Conservation (phyloP, 2,888 invertebrate species). For the Frankliniella fusca region DNA sequence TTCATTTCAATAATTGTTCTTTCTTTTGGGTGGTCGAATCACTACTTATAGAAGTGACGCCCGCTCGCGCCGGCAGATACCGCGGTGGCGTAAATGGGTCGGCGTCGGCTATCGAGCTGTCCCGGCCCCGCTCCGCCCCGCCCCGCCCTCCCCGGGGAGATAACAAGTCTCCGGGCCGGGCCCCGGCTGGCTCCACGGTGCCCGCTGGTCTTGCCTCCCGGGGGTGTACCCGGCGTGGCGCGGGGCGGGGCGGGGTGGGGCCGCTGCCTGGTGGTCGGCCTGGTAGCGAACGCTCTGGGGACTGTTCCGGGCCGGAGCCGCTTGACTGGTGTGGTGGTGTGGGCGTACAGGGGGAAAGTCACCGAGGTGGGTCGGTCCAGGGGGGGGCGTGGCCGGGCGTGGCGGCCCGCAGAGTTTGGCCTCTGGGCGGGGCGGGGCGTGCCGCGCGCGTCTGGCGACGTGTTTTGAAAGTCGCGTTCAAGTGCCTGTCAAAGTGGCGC, state of each 20-base stretch:
- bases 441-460: background rate
- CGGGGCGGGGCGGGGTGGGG: background rate
- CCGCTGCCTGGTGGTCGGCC: background rate
- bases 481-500: background rate
- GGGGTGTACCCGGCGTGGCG: background rate
- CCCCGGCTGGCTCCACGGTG: no score
- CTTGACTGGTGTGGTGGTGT: background rate
- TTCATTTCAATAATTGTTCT: no score
- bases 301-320: background rate
- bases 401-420: background rate
- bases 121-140: no score
- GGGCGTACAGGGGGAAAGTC: background rate
- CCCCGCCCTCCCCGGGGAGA: no score
- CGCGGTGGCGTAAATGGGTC: no score
- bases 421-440: background rate
- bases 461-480: conserved; percentile 4
- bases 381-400: background rate
- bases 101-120: no score
- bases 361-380: background rate
- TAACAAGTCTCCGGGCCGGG: no score
- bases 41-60: no score
- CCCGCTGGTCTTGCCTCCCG: no score
- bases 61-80: no score
- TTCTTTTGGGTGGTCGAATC: no score
- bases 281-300: background rate